Percentiles rank a stretch among this genome's conserved stretches.
Conservation (phyloP, 2,888 invertebrate genomes). For the Drosophila maculinotata region DNA sequence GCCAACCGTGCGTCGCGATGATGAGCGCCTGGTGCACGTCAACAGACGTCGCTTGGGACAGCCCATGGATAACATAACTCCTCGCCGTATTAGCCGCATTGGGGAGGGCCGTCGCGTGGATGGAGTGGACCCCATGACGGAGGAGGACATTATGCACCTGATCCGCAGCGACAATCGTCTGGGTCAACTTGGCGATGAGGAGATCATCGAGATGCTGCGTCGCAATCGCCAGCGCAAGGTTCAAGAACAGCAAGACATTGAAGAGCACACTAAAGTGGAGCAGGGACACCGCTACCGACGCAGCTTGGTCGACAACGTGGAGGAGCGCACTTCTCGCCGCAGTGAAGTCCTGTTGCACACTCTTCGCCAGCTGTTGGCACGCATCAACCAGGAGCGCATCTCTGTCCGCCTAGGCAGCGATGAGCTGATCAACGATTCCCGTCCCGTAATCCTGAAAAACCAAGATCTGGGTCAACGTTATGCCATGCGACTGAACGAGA, state of each 20-base stretch:
- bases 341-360: slow-evolving; percentile 86
- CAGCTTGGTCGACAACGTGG: slow-evolving; percentile 38
- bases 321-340: slow-evolving; percentile 29
- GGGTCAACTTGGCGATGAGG: slow-evolving; percentile 47
- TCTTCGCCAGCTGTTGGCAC: slow-evolving; percentile 89
- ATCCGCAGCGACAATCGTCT: slow-evolving; percentile 60
- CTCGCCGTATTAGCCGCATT: slow-evolving; percentile 45
- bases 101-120: slow-evolving; percentile 57
- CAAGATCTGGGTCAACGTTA: slow-evolving; percentile 41
- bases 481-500: slow-evolving; percentile 62
- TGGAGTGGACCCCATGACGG: slow-evolving; percentile 33
- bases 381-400: slow-evolving; percentile 91
- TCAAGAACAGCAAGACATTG: slow-evolving; percentile 4
- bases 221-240: slow-evolving; percentile 34
- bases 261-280: background rate
- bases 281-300: slow-evolving; percentile 62
- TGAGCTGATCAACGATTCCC: slow-evolving; percentile 87
- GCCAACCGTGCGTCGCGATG: slow-evolving; percentile 46
- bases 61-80: slow-evolving; percentile 9
- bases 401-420: slow-evolving; percentile 87
- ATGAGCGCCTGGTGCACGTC: slow-evolving; percentile 64
- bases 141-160: slow-evolving; percentile 47
- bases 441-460: slow-evolving; percentile 57
- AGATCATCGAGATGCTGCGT: slow-evolving; percentile 61
- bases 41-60: slow-evolving; percentile 62